phyloP scores from a whole-genome alignment of 2,797 vertebrate species.

The Sebastes ruberrimus region DNA sequence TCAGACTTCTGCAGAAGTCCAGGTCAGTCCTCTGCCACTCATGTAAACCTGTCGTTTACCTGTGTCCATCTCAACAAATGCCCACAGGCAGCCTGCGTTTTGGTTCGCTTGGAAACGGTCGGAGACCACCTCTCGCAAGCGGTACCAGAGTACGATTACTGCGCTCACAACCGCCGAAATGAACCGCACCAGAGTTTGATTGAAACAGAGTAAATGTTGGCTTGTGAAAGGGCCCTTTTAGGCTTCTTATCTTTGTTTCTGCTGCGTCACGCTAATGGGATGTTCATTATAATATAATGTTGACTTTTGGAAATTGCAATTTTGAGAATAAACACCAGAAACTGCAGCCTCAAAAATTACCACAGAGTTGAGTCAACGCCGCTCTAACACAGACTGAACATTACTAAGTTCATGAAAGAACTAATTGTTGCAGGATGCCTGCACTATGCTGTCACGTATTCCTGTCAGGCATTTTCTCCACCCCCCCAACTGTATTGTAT shows the following conservation, averaged over 20 bases:
- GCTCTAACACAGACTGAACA: not conserved
- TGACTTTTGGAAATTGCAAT: constrained; percentile 13
- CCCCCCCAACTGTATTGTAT: not conserved
- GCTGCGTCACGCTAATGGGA: not conserved
- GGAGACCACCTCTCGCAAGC: rapidly evolving
- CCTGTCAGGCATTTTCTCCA: not conserved
- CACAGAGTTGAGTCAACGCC: no score
- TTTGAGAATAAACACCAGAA: not conserved
- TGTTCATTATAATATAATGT: constrained; percentile 1
- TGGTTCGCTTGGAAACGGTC: no score
- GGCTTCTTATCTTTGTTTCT: not conserved
- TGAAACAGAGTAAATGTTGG: no score
- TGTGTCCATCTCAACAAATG: no score
- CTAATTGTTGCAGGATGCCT: not conserved
- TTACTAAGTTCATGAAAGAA: not conserved
- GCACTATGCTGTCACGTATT: not conserved
- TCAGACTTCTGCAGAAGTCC: no score
- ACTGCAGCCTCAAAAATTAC: not conserved
- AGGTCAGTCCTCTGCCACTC: no score
- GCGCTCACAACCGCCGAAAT: no score
- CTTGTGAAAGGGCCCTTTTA: not conserved
- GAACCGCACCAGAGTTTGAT: no score
- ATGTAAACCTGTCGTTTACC: no score
- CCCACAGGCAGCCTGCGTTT: no score
- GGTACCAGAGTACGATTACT: no score